Base-by-base conservation (phyloP, 2,888 invertebrate species). In the Mythimna albipuncta region DNA sequence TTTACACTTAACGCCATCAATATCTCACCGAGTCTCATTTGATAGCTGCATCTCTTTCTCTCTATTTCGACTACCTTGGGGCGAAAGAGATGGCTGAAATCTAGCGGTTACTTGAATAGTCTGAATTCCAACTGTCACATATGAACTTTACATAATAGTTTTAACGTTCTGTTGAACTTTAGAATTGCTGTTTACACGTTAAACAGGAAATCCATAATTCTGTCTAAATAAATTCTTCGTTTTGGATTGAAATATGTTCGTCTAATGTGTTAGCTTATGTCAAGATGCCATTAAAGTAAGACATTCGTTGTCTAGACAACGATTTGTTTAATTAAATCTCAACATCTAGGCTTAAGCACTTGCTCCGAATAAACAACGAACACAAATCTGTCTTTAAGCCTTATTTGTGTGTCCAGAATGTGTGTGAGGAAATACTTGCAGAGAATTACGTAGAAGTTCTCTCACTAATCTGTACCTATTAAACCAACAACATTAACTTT, bases 141-240 rank as follows among this genome's bases (percentile, higher is more conserved):
- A 69, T 69, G 74, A 74, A 68, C 67, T 82, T 86, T 75, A 79
- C 76, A 79, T 87, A 87, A 87, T 86, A 83, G 79, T 77, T 74
- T 79, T 79, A 77, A 83, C 72, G 82, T 86, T 80, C 76, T 75
- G 70, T 84, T 64, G 64, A 77, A 79, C 62, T 64, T 66, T 64
- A 64, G 64, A 82, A 75, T 71, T 69, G 55, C 59, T 76, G 74
- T 82, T 85, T 78, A 73, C 72, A 66, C 47, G 64, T 75, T 32
- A 66, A 75, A 66, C 67, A 75, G 32, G 76, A 77, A 77, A 80
- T 57, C 35, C 44, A 80, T 80, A 55, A 38, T 32, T 66, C 35
- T 44, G 26, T 16, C 26, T 7, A 47, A 64, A 64, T 66, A 55
- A 65, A 62, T 63, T 73, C 38, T 78, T 32, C 50, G 16, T 32